Evolutionary conservation across 2,888 invertebrate species (phyloP), one percentile per base, ranked within the genome.

Genomic region (Dyspetes luteomarginatus): DNA sequence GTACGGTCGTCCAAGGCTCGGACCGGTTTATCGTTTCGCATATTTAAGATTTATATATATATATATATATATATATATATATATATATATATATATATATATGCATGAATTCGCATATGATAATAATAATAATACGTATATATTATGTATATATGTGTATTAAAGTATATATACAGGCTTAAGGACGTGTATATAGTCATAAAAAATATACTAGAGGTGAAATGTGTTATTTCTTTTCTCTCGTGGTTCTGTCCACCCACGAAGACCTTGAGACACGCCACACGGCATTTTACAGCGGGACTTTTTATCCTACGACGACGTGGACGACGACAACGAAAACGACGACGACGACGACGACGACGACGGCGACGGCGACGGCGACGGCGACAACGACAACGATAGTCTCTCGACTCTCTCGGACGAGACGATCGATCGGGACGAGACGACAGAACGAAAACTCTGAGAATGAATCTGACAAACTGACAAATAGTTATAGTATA

Each of bases 391-490:
- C 48, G 24, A 62, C 69, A 55, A 69, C 72, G 71, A 72, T 72
- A 65, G 72, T 78, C 50, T 48, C 69, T 52, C 28, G n/a, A 22
- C 26, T n/a, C 4, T 55, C 56, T 3, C 48, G 50, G 56, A 78
- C 58, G 71, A 58, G 58, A 78, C 65, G 58, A 78, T 72, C 77
- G 77, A 78, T 78, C 65, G 22, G 3, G 45, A 22, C 43, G 24
- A 56, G 65, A 60, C 75, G 73, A 71, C 22, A 48, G 43, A 45
- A 60, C 30, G 45, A 58, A 71, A 71, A 60, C 71, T 71, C 60
- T n/a, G 45, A 56, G 36, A 56, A 56, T 28, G 71, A 69, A 48
- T 58, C 55, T 41, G 76, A 69, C 76, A 26, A 69, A 69, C 76
- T 76, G 62, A 52, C 72, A 65, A 72, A 78, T 72, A 65, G 30